phyloP scores from a whole-genome alignment of 2,888 invertebrate genomes.

The Athetis lepigone region DNA sequence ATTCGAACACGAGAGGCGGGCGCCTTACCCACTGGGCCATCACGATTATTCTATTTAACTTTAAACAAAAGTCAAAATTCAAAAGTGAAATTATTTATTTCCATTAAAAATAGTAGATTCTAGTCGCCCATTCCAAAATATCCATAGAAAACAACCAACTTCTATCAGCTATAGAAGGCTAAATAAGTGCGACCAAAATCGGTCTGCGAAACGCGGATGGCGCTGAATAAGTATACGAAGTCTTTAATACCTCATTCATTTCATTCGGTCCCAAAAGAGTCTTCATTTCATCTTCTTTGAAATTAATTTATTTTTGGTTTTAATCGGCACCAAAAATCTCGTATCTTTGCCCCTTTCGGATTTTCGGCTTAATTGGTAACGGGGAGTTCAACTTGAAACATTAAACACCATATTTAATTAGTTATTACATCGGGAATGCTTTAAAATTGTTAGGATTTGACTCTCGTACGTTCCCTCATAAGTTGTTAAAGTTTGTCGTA shows the following conservation, averaged over 20 bases:
- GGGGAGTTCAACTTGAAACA: conserved; percentile 27
- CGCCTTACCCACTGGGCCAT: too few species aligned
- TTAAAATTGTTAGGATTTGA: conserved; percentile 44
- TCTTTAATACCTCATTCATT: conserved; percentile 8
- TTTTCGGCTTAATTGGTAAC: conserved; percentile 27
- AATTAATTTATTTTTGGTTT: conserved; percentile 9
- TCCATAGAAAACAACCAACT: too few species aligned
- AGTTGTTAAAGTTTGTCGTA: conserved; percentile 35
- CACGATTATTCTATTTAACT: too few species aligned
- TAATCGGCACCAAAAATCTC: conserved; percentile 23
- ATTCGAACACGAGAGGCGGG: too few species aligned
- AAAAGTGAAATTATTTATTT: too few species aligned
- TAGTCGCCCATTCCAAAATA: too few species aligned
- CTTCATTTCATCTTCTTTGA: conserved; percentile 7
- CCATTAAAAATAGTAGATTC: too few species aligned
- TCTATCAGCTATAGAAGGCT: too few species aligned
- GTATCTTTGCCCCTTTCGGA: conserved; percentile 6
- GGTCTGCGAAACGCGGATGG: too few species aligned
- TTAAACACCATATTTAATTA: conserved; percentile 50
- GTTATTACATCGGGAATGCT: conserved; percentile 35
- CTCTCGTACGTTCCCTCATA: conserved; percentile 30
- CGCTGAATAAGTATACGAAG: too few species aligned
- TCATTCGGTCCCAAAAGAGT: neutral
- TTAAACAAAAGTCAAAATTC: too few species aligned
- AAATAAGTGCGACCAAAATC: too few species aligned